Base-by-base conservation (phyloP, 2,888 invertebrate genomes). In the Mycogona germanica region DNA sequence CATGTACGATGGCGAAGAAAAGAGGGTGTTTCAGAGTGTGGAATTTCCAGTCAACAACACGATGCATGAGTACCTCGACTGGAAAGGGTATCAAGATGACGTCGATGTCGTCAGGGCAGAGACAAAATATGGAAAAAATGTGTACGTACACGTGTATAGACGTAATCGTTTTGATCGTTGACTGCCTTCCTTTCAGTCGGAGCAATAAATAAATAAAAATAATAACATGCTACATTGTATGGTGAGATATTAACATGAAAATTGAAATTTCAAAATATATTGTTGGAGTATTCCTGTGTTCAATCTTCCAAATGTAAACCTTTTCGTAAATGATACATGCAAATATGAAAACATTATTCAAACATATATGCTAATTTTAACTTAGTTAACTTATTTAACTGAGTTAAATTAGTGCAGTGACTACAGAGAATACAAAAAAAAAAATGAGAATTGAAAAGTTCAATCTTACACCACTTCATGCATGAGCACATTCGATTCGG, bases 81-180 rank as follows among this genome's bases (percentile, higher is more conserved):
- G 87, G 63, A 89, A 88, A 67, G 97, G 97, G 0, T 86, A 84
- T 65, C 78, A 80, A 60, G 87, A 86, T 64, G 95, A 97, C 59
- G 75, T 76, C 40, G 83, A 87, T 35, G 73, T 95, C 46, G 73
- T 76, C 50, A 71, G 77, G 52, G 86, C 87, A 0, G 85, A 84
- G 64, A 79, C 81, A 60, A 80, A 81, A 61, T 96, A 85, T 76
- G 95, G 93, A 7, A 84, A 80, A 66, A 98, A 98, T 74, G 81
- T 81, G 93, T 87, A 75, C 71, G 71, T 58, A n/a, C 14, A 32
- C 35, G n/a, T 41, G 26, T 23, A 51, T 19, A 51, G 17, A 51
- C 12, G 25, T 45, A 51, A 14, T 45, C 9, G 26, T 40, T 19
- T 23, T n/a, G n/a, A n/a, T n/a, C n/a, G n/a, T n/a, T n/a, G n/a